Evolutionary conservation across 2,888 invertebrate genomes (phyloP).

Genomic region (Campoplex capitator): DNA sequence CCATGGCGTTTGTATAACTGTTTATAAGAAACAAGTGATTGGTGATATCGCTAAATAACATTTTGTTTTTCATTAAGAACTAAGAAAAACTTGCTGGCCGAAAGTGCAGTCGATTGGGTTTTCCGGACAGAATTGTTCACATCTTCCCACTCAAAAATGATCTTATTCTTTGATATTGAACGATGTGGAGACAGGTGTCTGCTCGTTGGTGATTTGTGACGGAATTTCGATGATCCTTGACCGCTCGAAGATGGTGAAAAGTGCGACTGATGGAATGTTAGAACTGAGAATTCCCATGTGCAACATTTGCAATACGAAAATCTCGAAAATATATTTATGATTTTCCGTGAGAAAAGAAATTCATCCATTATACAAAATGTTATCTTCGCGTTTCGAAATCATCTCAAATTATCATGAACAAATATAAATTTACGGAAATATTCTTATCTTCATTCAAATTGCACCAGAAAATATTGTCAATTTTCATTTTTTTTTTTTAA

Average conservation of each 20-base stretch:
- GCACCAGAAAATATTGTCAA: background rate
- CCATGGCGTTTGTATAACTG: constrained; percentile 66
- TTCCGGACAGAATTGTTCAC: constrained; percentile 65
- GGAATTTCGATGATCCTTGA: constrained; percentile 60
- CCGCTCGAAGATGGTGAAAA: constrained; percentile 55
- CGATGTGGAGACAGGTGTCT: constrained; percentile 67
- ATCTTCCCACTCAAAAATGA: constrained; percentile 49
- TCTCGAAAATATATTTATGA: too few species aligned
- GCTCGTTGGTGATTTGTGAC: constrained; percentile 69
- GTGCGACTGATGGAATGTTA: constrained; percentile 38
- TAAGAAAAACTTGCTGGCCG: constrained; percentile 57
- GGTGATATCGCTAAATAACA: background rate
- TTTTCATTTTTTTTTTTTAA: background rate
- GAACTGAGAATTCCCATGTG: background rate
- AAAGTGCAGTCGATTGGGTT: constrained; percentile 69
- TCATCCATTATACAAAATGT: background rate
- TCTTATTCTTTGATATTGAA: constrained; percentile 60
- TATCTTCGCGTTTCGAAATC: background rate
- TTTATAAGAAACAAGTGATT: constrained; percentile 2
- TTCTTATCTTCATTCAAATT: background rate
- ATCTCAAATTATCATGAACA: background rate
- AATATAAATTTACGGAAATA: background rate
- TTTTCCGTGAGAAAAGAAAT: too few species aligned
- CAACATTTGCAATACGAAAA: background rate
- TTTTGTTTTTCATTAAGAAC: background rate